Conservation (phyloP, 2,888 invertebrate species). For the Rhopalosiphum nymphaeae region DNA sequence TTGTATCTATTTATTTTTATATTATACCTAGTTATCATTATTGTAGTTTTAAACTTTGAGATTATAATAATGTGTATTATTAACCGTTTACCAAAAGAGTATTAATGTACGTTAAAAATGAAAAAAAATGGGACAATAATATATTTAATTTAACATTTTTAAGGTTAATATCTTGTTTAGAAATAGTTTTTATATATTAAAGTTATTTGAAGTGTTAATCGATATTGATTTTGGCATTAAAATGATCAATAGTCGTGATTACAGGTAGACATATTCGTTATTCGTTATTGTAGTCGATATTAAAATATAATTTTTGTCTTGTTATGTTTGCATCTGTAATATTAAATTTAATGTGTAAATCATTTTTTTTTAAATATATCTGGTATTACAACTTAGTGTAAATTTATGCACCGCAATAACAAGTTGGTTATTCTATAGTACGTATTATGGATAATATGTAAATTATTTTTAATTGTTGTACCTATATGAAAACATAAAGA, state of each 20-base stretch:
- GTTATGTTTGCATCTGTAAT: not conserved
- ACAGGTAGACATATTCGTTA: not conserved
- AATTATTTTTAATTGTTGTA: constrained; percentile 60
- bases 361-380: not conserved
- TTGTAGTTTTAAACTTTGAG: too few species aligned
- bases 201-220: constrained; percentile 10
- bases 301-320: not conserved
- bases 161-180: not conserved
- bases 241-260: constrained; percentile 30
- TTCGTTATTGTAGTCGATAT: not conserved
- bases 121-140: not conserved
- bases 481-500: constrained; percentile 20
- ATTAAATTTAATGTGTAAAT: constrained; percentile 23
- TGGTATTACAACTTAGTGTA: not conserved
- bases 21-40: too few species aligned
- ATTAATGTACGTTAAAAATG: not conserved
- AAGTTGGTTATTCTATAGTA: not conserved
- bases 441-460: constrained; percentile 23
- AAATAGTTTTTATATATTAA: not conserved
- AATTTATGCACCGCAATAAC: constrained; percentile 56
- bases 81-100: not conserved
- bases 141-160: not conserved
- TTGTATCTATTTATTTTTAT: too few species aligned
- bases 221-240: constrained; percentile 26
- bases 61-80: too few species aligned